These are phyloP conservation scores for Anguilla pacifica DNA, from an alignment of 2,797 vertebrate species.

Conservation along the genomic window DNA sequence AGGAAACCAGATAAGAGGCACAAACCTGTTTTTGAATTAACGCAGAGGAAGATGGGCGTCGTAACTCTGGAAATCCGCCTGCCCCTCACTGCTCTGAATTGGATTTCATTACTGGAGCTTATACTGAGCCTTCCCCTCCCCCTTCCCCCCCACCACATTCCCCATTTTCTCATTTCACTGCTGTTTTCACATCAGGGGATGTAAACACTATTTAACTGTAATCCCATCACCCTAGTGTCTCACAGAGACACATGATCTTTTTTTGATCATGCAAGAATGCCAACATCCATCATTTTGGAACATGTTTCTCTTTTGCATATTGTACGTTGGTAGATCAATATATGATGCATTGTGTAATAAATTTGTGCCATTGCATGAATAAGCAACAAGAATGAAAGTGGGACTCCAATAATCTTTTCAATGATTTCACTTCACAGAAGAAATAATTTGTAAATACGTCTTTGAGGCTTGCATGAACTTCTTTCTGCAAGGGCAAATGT, in stretches of 20 bases:
- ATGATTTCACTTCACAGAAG: neutral
- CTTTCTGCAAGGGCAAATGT: conserved; percentile 21
- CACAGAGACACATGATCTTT: neutral
- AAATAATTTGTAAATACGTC: neutral
- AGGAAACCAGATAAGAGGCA: conserved; percentile 15
- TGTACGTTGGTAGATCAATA: neutral
- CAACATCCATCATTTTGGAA: neutral
- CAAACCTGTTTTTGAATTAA: conserved; percentile 53
- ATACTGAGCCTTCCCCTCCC: neutral
- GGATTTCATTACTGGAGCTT: conserved; percentile 2
- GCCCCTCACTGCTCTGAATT: neutral
- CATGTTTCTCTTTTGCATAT: neutral
- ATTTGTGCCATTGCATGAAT: neutral
- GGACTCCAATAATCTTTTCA: neutral
- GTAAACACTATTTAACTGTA: neutral
- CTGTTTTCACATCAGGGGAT: conserved; percentile 4
- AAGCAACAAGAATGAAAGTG: neutral
- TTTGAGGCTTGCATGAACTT: neutral
- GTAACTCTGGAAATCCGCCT: conserved; percentile 44
- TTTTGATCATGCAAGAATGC: neutral
- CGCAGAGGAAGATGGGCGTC: conserved; percentile 64
- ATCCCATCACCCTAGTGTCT: neutral
- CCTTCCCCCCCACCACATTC: neutral
- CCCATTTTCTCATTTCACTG: conserved; percentile 11
- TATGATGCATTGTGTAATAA: neutral